phyloP scores from a whole-genome alignment of 2,113 vertebrate genomes.

The Gambusia holbrooki region DNA sequence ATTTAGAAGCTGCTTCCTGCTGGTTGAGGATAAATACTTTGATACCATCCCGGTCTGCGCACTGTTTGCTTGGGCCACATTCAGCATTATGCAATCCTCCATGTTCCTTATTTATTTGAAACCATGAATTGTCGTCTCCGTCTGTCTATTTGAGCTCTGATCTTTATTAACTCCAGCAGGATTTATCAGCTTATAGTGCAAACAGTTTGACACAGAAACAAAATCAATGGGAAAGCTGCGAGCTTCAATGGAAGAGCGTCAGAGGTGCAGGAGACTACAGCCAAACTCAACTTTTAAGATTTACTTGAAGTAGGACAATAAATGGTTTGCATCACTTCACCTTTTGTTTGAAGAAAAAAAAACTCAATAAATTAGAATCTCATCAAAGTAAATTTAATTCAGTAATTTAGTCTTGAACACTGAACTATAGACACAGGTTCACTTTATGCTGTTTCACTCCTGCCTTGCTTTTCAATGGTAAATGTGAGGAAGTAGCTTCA shows the following conservation, averaged over 20 bases:
- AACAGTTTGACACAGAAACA: no score
- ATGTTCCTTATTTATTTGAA: neutral
- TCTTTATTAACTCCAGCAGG: neutral
- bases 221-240: no score
- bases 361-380: neutral
- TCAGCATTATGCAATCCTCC: neutral
- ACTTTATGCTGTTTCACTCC: no score
- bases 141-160: neutral
- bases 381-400: neutral
- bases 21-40: conserved; percentile 14
- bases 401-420: no score
- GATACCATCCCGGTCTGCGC: neutral
- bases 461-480: no score
- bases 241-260: no score
- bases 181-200: neutral
- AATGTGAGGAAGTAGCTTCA: no score
- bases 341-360: neutral
- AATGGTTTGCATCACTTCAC: neutral
- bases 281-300: neutral
- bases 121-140: neutral
- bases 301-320: neutral
- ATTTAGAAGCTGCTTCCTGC: conserved; percentile 3
- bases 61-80: neutral
- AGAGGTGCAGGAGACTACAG: neutral
- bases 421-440: no score